Conservation (phyloP, 2,113 vertebrate species). For the Irena cyanogastra region DNA sequence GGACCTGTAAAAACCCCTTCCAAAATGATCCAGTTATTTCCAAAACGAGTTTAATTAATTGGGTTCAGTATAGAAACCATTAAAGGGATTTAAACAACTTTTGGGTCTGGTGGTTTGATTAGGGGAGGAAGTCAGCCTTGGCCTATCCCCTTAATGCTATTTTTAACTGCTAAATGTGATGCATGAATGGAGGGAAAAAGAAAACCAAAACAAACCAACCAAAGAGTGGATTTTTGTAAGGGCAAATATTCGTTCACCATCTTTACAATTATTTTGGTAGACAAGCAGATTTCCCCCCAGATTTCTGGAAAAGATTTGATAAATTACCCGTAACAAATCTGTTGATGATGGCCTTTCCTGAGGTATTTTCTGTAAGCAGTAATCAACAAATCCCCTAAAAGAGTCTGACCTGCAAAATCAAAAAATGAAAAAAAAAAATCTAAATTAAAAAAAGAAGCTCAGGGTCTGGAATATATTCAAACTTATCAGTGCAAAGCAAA, state of each 20-base stretch:
- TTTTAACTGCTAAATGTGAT: background rate
- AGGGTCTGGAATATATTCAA: background rate
- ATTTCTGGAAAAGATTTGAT: conserved; percentile 14
- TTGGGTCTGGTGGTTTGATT: background rate
- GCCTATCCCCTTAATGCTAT: background rate
- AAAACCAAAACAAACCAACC: background rate
- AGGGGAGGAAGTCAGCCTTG: background rate
- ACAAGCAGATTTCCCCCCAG: background rate
- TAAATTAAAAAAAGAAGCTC: background rate
- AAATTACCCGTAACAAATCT: conserved; percentile 90
- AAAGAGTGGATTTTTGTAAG: background rate
- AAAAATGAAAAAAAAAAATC: background rate
- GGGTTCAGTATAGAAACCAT: background rate
- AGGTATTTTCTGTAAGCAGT: conserved; percentile 99
- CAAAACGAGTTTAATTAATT: background rate
- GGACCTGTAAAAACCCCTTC: background rate
- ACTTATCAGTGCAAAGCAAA: background rate
- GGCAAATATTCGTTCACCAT: background rate
- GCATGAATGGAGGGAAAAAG: background rate
- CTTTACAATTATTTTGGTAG: background rate
- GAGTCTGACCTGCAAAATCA: conserved; percentile 84
- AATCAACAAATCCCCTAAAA: conserved; percentile 97
- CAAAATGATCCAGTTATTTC: background rate
- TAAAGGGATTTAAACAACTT: background rate
- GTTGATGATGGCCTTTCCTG: conserved; percentile 94